Evolutionary conservation across 2,113 vertebrate species (phyloP).

Genomic region (Phalacrocorax carbo): DNA sequence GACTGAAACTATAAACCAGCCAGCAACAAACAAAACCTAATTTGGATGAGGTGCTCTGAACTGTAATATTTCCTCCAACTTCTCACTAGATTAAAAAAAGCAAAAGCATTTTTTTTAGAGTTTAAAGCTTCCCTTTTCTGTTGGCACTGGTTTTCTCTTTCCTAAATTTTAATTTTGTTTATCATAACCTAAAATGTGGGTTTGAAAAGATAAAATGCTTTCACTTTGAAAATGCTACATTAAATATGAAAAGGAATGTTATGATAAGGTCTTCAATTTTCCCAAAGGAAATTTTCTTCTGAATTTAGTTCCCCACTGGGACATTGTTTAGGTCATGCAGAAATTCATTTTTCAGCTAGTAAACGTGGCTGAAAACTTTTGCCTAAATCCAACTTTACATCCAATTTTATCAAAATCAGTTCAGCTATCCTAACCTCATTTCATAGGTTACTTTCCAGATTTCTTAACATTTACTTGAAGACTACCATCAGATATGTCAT

Average conservation of each 20-base stretch:
- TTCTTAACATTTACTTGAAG: not conserved
- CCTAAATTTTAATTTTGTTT: not conserved
- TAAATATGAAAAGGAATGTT: not conserved
- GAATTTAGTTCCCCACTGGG: not conserved
- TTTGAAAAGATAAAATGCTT: not conserved
- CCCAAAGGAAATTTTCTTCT: not conserved
- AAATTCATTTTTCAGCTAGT: not conserved
- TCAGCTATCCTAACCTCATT: not conserved
- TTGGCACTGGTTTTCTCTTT: not conserved
- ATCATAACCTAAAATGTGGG: not conserved
- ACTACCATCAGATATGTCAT: not conserved
- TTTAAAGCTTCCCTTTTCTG: not conserved
- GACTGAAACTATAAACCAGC: not conserved
- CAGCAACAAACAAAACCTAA: not conserved
- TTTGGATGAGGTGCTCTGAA: not conserved
- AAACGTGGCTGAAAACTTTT: not conserved
- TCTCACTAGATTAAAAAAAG: not conserved
- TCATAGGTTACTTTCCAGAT: not conserved
- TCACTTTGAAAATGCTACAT: not conserved
- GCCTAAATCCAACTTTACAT: not conserved
- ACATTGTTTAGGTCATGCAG: not conserved
- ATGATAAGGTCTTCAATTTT: not conserved
- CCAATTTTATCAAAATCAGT: not conserved
- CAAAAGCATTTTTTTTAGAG: not conserved
- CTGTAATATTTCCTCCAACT: not conserved